These are phyloP conservation scores for Rhabdophis nuchalis DNA, from an alignment of 2,797 vertebrate genomes.

Conservation along the genomic window DNA sequence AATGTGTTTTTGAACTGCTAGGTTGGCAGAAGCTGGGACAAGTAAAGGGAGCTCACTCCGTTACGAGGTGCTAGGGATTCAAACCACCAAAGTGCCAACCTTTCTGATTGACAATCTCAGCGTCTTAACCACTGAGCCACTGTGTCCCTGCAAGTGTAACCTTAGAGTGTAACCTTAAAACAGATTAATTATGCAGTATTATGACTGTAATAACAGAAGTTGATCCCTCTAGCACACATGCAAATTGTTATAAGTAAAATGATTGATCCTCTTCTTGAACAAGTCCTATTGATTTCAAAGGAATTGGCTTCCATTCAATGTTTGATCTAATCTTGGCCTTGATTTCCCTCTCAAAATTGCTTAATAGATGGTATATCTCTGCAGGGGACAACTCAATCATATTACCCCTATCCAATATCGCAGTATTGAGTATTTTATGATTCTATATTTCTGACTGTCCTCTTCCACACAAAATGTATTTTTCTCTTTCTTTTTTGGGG, in stretches of 20 bases:
- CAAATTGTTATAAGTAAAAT: not conserved
- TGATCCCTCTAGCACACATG: not conserved
- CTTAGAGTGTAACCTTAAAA: not conserved
- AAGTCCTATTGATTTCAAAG: not conserved
- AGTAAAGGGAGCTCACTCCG: too few species aligned
- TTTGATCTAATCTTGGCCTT: not conserved
- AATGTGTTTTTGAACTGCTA: too few species aligned
- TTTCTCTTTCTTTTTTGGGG: slow-evolving; percentile 64
- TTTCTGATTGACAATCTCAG: too few species aligned
- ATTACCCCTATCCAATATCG: slow-evolving; percentile 1
- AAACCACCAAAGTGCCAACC: too few species aligned
- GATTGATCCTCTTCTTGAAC: not conserved
- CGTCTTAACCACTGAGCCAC: too few species aligned
- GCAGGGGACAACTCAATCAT: slow-evolving; percentile 22
- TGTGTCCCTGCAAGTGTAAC: too few species aligned
- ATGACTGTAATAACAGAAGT: not conserved
- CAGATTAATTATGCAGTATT: not conserved
- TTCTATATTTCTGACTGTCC: slow-evolving; percentile 56
- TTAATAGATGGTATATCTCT: slow-evolving; percentile 32
- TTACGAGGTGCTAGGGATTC: too few species aligned
- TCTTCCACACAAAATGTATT: slow-evolving; percentile 66
- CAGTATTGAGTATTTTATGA: slow-evolving; percentile 50
- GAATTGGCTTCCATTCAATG: not conserved
- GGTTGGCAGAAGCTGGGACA: too few species aligned
- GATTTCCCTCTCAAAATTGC: slow-evolving; percentile 9